phyloP scores from a whole-genome alignment of 1,140 invertebrate species.

The Antheraea pernyi region DNA sequence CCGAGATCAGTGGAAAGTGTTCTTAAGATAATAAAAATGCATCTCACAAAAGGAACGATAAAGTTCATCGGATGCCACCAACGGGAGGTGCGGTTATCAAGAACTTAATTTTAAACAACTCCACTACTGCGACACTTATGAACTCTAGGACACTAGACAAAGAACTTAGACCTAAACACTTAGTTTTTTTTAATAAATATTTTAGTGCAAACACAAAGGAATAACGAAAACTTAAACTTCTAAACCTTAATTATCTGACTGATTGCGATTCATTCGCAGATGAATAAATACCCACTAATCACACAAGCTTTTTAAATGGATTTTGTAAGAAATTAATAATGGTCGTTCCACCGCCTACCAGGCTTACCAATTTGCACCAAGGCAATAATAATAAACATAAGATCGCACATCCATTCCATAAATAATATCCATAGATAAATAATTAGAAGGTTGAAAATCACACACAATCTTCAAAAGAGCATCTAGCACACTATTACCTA shows the following conservation, averaged over 20 bases:
- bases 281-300: constrained; percentile 60
- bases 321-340: constrained; percentile 26
- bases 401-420: constrained; percentile 71
- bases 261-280: constrained; percentile 56
- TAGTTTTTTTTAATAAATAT: constrained; percentile 63
- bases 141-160: constrained; percentile 71
- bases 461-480: constrained; percentile 45
- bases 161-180: constrained; percentile 68
- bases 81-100: constrained; percentile 53
- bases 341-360: constrained; percentile 1
- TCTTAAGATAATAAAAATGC: constrained; percentile 28
- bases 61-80: constrained; percentile 39
- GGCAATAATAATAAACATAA: constrained; percentile 18
- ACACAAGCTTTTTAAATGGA: constrained; percentile 68
- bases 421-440: constrained; percentile 62
- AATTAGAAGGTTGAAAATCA: constrained; percentile 36
- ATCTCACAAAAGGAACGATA: constrained; percentile 21
- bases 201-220: constrained; percentile 72
- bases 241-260: constrained; percentile 57
- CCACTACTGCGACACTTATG: constrained; percentile 74
- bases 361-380: neutral
- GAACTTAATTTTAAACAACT: constrained; percentile 69
- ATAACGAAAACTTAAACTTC: constrained; percentile 33
- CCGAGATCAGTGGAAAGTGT: constrained; percentile 48
- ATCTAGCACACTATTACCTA: constrained; percentile 46